These are phyloP conservation scores for Pterobdella sp. DNA, from an alignment of 2,888 invertebrate species.

Conservation along the genomic window DNA sequence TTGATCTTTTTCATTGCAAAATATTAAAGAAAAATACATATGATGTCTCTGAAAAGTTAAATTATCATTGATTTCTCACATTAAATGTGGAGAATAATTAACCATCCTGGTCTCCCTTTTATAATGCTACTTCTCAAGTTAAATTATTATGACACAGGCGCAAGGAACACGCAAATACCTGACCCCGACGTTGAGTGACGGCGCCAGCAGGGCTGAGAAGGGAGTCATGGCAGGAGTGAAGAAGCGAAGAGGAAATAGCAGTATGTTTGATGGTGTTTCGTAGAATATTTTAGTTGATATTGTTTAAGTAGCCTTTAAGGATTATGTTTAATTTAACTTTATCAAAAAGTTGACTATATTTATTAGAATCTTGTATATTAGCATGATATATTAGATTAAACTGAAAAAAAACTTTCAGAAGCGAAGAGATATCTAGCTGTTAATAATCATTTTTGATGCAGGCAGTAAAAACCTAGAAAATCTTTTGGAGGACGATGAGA, in stretches of 20 bases:
- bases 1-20: neutral
- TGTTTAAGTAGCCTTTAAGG: constrained; percentile 7
- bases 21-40: too few relatives aligned
- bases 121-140: neutral
- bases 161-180: constrained; percentile 46
- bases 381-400: too few relatives aligned
- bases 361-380: too few relatives aligned
- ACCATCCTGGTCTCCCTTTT: neutral
- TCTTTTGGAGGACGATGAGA: constrained; percentile 56
- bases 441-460: too few relatives aligned
- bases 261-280: constrained; percentile 34
- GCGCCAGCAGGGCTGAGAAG: constrained; percentile 46
- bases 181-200: constrained; percentile 51
- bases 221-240: constrained; percentile 44
- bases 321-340: constrained; percentile 6
- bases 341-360: neutral
- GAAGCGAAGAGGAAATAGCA: constrained; percentile 45
- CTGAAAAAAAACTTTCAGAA: neutral
- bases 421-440: neutral
- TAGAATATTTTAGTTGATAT: neutral
- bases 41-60: too few relatives aligned
- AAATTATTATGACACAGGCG: constrained; percentile 39
- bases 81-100: too few relatives aligned
- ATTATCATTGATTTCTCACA: neutral
- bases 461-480: constrained; percentile 50